Percentiles rank a stretch among this genome's conserved stretches.
Conservation (phyloP, 2,797 vertebrate species). For the Clarias fuscus region DNA sequence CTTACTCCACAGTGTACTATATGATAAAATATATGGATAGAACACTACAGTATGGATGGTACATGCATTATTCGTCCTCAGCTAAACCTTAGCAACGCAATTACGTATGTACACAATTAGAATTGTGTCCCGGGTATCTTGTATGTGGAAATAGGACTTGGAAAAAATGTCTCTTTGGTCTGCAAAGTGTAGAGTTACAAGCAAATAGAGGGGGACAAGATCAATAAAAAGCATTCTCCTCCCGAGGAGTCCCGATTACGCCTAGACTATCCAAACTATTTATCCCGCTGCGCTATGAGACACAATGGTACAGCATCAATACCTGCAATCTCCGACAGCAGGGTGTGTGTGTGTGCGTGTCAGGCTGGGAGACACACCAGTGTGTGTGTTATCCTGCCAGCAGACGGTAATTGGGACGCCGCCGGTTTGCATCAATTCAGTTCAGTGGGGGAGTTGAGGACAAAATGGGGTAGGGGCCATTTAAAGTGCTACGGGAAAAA, state of each 20-base stretch:
- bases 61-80: not conserved
- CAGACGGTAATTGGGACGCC: slow-evolving; percentile 70
- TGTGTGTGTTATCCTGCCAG: slow-evolving; percentile 68
- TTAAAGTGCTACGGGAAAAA: slow-evolving; percentile 64
- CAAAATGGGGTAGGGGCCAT: slow-evolving; percentile 63
- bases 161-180: slow-evolving; percentile 27
- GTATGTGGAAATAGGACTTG: slow-evolving; percentile 33
- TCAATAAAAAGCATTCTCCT: slow-evolving; percentile 77
- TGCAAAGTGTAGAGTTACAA: slow-evolving; percentile 36
- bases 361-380: slow-evolving; percentile 54
- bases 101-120: slow-evolving; percentile 29
- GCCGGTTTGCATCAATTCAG: slow-evolving; percentile 75
- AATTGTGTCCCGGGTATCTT: slow-evolving; percentile 4
- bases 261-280: slow-evolving; percentile 70
- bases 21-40: not conserved
- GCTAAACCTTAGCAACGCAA: not conserved
- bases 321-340: slow-evolving; percentile 68
- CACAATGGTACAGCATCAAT: slow-evolving; percentile 77
- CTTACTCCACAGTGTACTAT: not conserved
- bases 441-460: slow-evolving; percentile 70
- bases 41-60: not conserved
- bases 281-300: slow-evolving; percentile 69
- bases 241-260: slow-evolving; percentile 74
- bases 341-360: slow-evolving; percentile 62
- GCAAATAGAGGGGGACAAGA: slow-evolving; percentile 56